Percentiles rank a stretch among this genome's conserved stretches.
Conservation (phyloP, 2,888 invertebrate genomes). For the Conus canariensis region DNA sequence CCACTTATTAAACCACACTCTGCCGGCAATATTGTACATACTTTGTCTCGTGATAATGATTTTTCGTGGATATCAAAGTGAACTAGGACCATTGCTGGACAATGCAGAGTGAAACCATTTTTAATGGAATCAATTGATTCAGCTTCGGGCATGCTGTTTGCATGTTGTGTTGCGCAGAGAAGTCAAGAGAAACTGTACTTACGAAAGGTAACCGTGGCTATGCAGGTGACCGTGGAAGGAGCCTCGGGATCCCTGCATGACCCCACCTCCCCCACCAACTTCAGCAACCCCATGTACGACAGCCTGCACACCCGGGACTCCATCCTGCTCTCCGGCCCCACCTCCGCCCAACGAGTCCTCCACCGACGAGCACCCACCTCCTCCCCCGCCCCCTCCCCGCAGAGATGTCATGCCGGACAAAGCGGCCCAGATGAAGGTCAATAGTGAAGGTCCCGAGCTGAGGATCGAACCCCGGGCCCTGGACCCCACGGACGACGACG, state of each 20-base stretch:
- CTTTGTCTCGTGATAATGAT: no score
- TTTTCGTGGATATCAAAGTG: no score
- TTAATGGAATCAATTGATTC: no score
- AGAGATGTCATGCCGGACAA: conserved; percentile 13
- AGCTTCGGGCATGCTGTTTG: no score
- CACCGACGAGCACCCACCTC: conserved; percentile 29
- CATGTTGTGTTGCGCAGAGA: no score
- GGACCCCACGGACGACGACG: conserved; percentile 57
- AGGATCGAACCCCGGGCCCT: conserved; percentile 43
- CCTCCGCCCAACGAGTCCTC: conserved; percentile 26
- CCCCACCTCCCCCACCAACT: conserved; percentile 62
- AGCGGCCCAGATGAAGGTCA: conserved; percentile 10
- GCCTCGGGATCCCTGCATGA: conserved; percentile 28
- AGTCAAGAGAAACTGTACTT: no score
- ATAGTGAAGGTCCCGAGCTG: conserved; percentile 20
- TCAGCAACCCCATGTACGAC: conserved; percentile 73
- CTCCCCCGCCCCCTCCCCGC: conserved; percentile 21
- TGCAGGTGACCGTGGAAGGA: conserved; percentile 5
- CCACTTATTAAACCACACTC: no score
- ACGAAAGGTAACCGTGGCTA: no score
- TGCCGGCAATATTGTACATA: no score
- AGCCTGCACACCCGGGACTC: conserved; percentile 54
- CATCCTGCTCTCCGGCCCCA: conserved; percentile 36
- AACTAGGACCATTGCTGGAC: no score
- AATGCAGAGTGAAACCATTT: no score